Base-by-base conservation (phyloP, 2,113 vertebrate species). In the Cyprinodon brontotheroides region DNA sequence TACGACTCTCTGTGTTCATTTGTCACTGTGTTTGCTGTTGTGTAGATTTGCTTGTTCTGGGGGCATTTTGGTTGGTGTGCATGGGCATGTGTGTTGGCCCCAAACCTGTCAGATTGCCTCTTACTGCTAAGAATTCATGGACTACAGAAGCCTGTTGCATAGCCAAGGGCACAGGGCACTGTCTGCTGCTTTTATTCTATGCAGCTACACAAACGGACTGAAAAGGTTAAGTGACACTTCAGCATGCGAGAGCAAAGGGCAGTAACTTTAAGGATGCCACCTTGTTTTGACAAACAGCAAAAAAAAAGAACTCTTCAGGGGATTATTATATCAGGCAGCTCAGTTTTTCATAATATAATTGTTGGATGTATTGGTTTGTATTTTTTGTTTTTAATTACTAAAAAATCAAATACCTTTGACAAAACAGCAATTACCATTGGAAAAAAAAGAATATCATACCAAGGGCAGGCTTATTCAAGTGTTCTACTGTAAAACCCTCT, bases 71-170 rank as follows among this genome's bases (percentile, higher is more conserved):
- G 14, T 82, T 4, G 4, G 3, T 53, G 15, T 53, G 50, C 20
- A 17, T 20, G 50, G 2, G 50, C 14, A 36, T 72, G 72, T 71
- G 37, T 65, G 70, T 81, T 43, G 62, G 62, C 74, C 85, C 11
- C 9, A 61, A 68, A 74, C 66, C 79, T 82, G 79, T 85, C 74
- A 80, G 73, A 79, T 78, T 71, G 59, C 78, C 79, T 83, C 81
- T 86, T 75, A 65, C 67, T 73, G 83, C 76, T 65, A 65, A 82
- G 78, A 82, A 83, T 29, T 85, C 73, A 78, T 70, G 61, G 78
- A 82, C 77, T 80, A 76, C 66, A 84, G 82, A 83, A 85, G 77
- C 80, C 83, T 79, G 75, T 80, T 86, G 78, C 81, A 77, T 61
- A 70, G 78, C 81, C 72, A 4, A 3, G 22, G 78, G 83, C 68